Evolutionary conservation across 2,113 vertebrate genomes (phyloP), one percentile per base, ranked within the genome.

Genomic region (Varanus komodoensis): DNA sequence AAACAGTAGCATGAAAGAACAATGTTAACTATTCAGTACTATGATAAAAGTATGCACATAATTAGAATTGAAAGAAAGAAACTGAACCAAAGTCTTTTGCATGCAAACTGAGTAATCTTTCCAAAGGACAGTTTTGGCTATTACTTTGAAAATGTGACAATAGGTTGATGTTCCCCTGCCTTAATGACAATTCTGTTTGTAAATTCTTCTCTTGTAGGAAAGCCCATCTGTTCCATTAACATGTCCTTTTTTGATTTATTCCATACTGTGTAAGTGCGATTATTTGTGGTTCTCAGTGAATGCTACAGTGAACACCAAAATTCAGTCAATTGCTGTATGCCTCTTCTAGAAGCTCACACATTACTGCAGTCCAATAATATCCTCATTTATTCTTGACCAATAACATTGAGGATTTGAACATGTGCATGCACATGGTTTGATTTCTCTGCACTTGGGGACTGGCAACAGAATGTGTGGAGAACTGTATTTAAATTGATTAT

Each of bases 271-370:
- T 21, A 82, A 85, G 83, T 81, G 81, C 88, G 92, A 88, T 68
- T 2, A 25, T 85, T 88, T 64, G 38, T 32, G 74, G 92, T 75
- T 75, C 0, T 44, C 88, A 25, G 91, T 75, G 2, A 38, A 3
- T 1, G 38, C 78, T 92, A 32, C 67, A 14, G 84, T 80, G 48
- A 88, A 75, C 68, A 87, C 77, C 78, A 94, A 12, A 15, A 68
- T 25, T 85, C 79, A 19, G 21, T 84, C 54, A 83, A 68, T 29
- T 80, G 12, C 38, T 91, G 85, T 87, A 0, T 84, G 93, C 34
- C 8, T 3, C 82, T 84, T 93, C 54, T 84, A 87, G 86, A 89
- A 67, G 27, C 23, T 89, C 90, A 90, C 5, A 25, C 57, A 64
- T 23, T 88, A 57, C 19, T 89, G 82, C 82, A 75, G n/a, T 4